phyloP scores from a whole-genome alignment of 1,140 invertebrate genomes.

The Sminthurinus signatus region DNA sequence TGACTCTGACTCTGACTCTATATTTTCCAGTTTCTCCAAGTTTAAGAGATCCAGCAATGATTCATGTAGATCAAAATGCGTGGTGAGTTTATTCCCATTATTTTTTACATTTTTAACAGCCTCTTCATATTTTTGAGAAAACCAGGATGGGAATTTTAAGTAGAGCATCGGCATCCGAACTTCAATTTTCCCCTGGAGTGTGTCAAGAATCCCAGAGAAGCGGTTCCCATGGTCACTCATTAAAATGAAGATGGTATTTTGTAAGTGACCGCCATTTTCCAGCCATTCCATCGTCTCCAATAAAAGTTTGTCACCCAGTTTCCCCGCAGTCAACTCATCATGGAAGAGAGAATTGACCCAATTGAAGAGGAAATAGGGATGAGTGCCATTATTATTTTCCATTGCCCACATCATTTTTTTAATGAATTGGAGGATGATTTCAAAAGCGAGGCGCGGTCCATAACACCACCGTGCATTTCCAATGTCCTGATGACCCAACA shows the following conservation, averaged over 20 bases:
- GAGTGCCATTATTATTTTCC: neutral
- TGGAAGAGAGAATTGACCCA: slow-evolving; percentile 39
- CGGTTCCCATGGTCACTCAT: slow-evolving; percentile 89
- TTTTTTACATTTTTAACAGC: slow-evolving; percentile 60
- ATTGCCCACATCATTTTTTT: neutral
- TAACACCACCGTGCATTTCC: slow-evolving; percentile 40
- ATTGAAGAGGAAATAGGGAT: slow-evolving; percentile 28
- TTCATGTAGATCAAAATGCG: slow-evolving; percentile 75
- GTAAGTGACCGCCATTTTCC: slow-evolving; percentile 36
- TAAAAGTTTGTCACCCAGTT: slow-evolving; percentile 39
- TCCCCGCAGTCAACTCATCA: slow-evolving; percentile 30
- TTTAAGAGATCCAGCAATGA: slow-evolving; percentile 44
- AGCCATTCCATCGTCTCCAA: slow-evolving; percentile 25
- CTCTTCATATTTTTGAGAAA: slow-evolving; percentile 56
- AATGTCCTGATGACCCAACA: slow-evolving; percentile 12
- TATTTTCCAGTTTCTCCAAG: neutral
- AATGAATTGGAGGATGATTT: slow-evolving; percentile 13
- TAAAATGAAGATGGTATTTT: slow-evolving; percentile 61
- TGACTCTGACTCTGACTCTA: neutral
- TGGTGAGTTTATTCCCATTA: slow-evolving; percentile 70
- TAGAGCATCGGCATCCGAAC: slow-evolving; percentile 54
- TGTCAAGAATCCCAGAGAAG: slow-evolving; percentile 64
- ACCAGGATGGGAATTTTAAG: slow-evolving; percentile 67
- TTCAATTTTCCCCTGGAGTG: slow-evolving; percentile 50
- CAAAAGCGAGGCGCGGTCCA: slow-evolving; percentile 24